Percentiles rank a stretch among this genome's conserved stretches.
These are phyloP conservation scores for Steinernema feltiae DNA, from an alignment of 1,140 invertebrate genomes.

Conservation along the genomic window DNA sequence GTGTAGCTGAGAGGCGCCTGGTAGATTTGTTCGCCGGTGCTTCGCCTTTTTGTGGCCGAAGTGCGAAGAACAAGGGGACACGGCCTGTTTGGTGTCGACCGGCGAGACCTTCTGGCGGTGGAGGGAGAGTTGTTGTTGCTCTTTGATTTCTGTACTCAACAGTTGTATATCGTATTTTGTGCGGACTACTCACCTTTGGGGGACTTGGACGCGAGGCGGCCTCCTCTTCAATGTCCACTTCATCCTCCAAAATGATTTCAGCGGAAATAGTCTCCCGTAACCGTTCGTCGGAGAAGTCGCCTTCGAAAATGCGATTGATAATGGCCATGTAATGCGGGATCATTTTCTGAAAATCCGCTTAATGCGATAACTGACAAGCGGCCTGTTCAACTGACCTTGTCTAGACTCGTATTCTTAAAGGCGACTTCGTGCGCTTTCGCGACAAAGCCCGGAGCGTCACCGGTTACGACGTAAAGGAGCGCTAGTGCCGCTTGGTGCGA, in stretches of 20 bases:
- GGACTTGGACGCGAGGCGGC: background rate
- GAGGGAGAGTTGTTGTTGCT: background rate
- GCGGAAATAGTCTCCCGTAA: background rate
- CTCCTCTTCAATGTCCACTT: background rate
- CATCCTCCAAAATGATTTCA: background rate
- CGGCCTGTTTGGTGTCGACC: background rate
- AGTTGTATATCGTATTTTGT: background rate
- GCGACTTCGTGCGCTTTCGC: background rate
- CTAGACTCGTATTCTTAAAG: background rate
- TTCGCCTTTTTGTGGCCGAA: background rate
- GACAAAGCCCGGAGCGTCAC: background rate
- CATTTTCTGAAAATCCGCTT: background rate
- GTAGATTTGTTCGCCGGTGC: background rate
- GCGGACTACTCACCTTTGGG: background rate
- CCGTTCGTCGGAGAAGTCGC: background rate
- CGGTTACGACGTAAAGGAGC: background rate
- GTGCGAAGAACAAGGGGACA: background rate
- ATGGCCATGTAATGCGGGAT: background rate
- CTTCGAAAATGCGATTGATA: background rate
- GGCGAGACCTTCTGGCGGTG: background rate
- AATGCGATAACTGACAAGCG: background rate
- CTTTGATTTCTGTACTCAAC: background rate
- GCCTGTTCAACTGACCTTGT: background rate
- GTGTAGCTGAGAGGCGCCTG: background rate
- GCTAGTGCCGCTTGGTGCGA: conserved; percentile 6